Percentiles rank a stretch among this genome's conserved stretches.
These are phyloP conservation scores for Coryphaenoides rupestris DNA, from an alignment of 2,113 vertebrate genomes.

Conservation along the genomic window DNA sequence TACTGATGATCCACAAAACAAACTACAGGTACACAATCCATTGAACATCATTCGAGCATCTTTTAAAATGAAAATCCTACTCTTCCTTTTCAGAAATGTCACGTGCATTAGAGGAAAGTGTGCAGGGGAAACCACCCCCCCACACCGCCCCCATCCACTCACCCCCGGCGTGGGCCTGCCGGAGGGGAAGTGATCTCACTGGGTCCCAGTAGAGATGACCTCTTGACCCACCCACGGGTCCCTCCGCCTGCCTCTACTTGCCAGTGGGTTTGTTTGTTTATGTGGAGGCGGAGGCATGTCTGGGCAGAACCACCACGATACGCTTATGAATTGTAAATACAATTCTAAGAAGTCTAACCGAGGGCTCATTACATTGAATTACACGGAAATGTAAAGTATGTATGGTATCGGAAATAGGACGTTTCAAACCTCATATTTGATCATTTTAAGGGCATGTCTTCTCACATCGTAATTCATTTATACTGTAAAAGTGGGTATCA, in stretches of 20 bases:
- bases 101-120: conserved; percentile 23
- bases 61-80: no score
- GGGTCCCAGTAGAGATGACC: conserved; percentile 29
- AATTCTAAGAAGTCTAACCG: no score
- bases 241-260: conserved; percentile 40
- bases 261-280: conserved; percentile 1
- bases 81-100: background rate
- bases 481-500: no score
- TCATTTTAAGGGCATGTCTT: no score
- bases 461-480: no score
- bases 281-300: conserved; percentile 22
- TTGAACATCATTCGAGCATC: background rate
- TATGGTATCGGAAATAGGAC: no score
- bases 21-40: background rate
- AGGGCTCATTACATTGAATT: no score
- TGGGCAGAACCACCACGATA: conserved; percentile 8
- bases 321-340: no score
- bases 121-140: conserved; percentile 28
- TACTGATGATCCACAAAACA: no score
- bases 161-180: conserved; percentile 24
- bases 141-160: no score
- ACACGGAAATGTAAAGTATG: no score
- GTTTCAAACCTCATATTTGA: no score
- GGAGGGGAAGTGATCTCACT: conserved; percentile 62
- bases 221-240: conserved; percentile 33